Conservation (phyloP, 1,140 invertebrate genomes). For the Drosophila littoralis region DNA sequence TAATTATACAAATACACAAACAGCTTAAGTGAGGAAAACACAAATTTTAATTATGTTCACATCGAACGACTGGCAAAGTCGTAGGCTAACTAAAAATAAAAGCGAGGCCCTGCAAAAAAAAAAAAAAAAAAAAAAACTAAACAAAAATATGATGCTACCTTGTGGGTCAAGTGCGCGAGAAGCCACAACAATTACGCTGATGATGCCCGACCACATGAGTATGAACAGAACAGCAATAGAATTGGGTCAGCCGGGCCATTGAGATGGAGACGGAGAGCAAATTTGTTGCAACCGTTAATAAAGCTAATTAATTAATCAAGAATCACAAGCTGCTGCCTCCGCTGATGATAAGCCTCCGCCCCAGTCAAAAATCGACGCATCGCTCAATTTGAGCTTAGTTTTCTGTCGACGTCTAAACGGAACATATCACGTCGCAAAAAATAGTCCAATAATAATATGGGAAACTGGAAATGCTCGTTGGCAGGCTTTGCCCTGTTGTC, state of each 20-base stretch:
- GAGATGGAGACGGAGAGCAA: slow-evolving; percentile 49
- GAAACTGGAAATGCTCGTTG: slow-evolving; percentile 14
- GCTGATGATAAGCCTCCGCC: slow-evolving; percentile 60
- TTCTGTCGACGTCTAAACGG: slow-evolving; percentile 56
- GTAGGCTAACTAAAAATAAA: slow-evolving; percentile 46
- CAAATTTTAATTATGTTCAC: slow-evolving; percentile 65
- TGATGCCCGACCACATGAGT: slow-evolving; percentile 1
- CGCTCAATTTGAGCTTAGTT: slow-evolving; percentile 69
- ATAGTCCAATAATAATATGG: not conserved
- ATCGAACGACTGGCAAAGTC: slow-evolving; percentile 33
- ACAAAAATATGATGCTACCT: slow-evolving; percentile 58
- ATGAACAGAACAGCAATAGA: slow-evolving; percentile 47
- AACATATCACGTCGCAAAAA: slow-evolving; percentile 29
- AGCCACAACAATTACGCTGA: slow-evolving; percentile 7
- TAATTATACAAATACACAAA: slow-evolving; percentile 47
- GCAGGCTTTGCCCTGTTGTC: slow-evolving; percentile 18
- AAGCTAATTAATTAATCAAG: slow-evolving; percentile 79
- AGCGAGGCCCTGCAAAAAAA: slow-evolving; percentile 7
- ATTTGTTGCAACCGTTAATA: slow-evolving; percentile 71
- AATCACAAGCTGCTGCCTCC: slow-evolving; percentile 6
- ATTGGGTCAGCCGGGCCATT: slow-evolving; percentile 72
- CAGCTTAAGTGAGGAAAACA: slow-evolving; percentile 60
- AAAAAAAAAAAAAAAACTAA: too few species aligned
- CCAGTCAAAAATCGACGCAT: slow-evolving; percentile 78
- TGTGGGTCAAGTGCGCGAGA: slow-evolving; percentile 66